Evolutionary conservation across 2,888 invertebrate genomes (phyloP), one percentile per base, ranked within the genome.

Genomic region (Drosophila parthenogenetica): DNA sequence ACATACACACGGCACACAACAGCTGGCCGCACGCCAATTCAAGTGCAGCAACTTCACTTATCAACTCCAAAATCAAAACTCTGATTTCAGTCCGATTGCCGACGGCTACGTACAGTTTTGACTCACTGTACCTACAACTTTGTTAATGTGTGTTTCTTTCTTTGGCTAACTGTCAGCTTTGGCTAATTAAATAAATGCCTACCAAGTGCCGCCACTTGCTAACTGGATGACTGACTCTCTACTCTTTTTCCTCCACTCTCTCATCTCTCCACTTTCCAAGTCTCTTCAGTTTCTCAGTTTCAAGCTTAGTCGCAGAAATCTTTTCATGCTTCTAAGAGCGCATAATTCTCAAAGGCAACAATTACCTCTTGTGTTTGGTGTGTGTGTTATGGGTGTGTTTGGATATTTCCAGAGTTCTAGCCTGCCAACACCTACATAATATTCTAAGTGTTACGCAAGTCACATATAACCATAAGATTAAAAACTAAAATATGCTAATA

Each of bases 171-270:
- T 84, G 84, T 84, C 84, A 84, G 81, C 84, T 84, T 87, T 84
- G 84, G 87, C 84, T 84, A 84, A 84, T 84, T 84, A 84, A 84
- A 84, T 84, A 79, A 84, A 84, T 83, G 84, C 73, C 73, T 53
- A 49, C 65, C 77, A 84, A 84, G 84, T 86, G 84, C 84, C 83
- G 81, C 65, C 72, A 70, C 79, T 82, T 76, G 83, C 86, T 80
- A 86, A 80, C 74, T 69, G 79, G 63, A 62, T 79, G 80, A 64
- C 61, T 72, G 57, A 54, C 16, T 57, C 25, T 13, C 35, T 8
- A 29, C 35, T 13, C 13, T 13, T 3, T 13, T 4, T 13, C 8
- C 17, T 29, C 59, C 35, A 1, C 22, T 32, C 35, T 35, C 14
- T 7, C 29, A 8, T 29, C 29, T 11, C 32, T 32, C 13, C 5